phyloP scores from a whole-genome alignment of 2,113 vertebrate species.

The Callocephalon fimbriatum region DNA sequence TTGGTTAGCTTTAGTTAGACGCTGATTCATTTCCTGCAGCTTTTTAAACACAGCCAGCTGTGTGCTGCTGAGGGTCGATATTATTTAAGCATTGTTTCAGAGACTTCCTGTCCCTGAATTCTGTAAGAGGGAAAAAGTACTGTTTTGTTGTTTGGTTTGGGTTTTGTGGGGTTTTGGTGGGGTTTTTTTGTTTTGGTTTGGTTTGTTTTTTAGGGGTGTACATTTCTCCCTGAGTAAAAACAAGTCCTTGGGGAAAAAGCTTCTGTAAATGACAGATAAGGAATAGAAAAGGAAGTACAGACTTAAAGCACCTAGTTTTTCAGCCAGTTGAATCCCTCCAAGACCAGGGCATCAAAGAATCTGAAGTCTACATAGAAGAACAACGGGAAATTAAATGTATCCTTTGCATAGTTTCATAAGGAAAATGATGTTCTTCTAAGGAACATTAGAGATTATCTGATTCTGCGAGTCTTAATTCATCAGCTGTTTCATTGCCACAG shows the following conservation, averaged over 20 bases:
- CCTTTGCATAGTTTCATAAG: conserved; percentile 44
- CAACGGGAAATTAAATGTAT: conserved; percentile 58
- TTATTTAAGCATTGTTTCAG: conserved; percentile 68
- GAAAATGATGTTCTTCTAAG: conserved; percentile 49
- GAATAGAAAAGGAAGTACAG: conserved; percentile 33
- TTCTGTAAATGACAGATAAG: conserved; percentile 62
- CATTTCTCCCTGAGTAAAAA: conserved; percentile 1
- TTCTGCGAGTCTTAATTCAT: conserved; percentile 68
- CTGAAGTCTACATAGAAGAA: conserved; percentile 29
- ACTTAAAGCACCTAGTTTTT: background rate
- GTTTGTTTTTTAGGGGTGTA: background rate
- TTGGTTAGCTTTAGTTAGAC: conserved; percentile 47
- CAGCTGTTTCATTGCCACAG: conserved; percentile 38
- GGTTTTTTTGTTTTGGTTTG: background rate
- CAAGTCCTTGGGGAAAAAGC: conserved; percentile 23
- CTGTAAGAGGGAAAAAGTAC: background rate
- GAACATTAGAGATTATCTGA: conserved; percentile 57
- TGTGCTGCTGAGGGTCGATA: conserved; percentile 33
- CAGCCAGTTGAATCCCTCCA: background rate
- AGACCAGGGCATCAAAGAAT: background rate
- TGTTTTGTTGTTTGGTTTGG: background rate
- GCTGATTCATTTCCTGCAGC: conserved; percentile 74
- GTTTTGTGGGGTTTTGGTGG: background rate
- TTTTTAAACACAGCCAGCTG: conserved; percentile 67
- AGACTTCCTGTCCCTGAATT: conserved; percentile 70